A percentile compares a stretch with the other conserved stretches of the same genome.
These are phyloP conservation scores for Sarcophaga peregrina DNA, from an alignment of 1,140 invertebrate species.

Conservation along the genomic window DNA sequence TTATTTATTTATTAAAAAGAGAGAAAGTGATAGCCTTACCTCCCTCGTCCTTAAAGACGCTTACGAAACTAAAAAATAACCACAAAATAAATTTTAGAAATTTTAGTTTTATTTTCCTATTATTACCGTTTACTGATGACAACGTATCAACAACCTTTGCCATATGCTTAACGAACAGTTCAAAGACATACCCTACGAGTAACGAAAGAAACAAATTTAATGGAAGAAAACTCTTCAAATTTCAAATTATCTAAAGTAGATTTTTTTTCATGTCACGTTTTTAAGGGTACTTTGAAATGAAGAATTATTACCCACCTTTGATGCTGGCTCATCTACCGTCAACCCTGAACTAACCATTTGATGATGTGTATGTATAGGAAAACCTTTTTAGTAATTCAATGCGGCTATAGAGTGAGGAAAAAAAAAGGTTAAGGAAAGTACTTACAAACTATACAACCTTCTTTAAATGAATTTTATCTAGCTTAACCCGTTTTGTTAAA, in stretches of 20 bases:
- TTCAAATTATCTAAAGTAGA: slow-evolving; percentile 24
- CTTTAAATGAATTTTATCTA: not conserved
- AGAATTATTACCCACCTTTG: not conserved
- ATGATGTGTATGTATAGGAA: not conserved
- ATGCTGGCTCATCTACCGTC: too few relatives aligned
- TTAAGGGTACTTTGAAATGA: not conserved
- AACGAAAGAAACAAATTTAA: not conserved
- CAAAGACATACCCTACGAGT: too few relatives aligned
- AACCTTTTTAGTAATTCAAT: slow-evolving; percentile 38
- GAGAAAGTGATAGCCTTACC: not conserved
- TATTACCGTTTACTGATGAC: not conserved
- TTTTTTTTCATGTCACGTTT: slow-evolving; percentile 1
- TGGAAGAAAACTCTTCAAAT: slow-evolving; percentile 2
- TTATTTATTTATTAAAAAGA: too few relatives aligned
- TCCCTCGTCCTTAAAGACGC: not conserved
- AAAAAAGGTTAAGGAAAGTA: not conserved
- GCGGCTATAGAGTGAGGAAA: not conserved
- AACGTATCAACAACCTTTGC: not conserved
- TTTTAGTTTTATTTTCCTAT: not conserved
- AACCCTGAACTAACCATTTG: not conserved
- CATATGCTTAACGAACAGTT: too few relatives aligned
- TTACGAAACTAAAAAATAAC: not conserved
- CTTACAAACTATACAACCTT: slow-evolving; percentile 24
- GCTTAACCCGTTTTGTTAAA: not conserved
- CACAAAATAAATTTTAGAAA: not conserved